These are phyloP conservation scores for Herpetotheres cachinnans DNA, from an alignment of 2,113 vertebrate species.

Conservation along the genomic window DNA sequence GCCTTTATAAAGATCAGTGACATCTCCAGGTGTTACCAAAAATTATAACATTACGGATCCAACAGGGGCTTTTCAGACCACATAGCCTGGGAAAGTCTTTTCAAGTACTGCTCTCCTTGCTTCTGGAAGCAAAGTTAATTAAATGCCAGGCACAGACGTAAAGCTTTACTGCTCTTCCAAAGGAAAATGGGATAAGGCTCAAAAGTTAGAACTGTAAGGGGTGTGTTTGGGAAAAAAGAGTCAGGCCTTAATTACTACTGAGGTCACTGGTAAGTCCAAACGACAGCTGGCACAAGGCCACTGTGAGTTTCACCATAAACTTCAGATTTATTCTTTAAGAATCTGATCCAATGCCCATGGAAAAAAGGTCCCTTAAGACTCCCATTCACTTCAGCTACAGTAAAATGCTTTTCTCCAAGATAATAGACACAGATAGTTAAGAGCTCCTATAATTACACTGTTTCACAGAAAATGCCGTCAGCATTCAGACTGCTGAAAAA, in stretches of 20 bases:
- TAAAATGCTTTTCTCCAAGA: not conserved
- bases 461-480: not conserved
- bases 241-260: conserved; percentile 14
- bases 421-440: not conserved
- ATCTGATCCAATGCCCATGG: not conserved
- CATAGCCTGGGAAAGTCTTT: not conserved
- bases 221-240: not conserved
- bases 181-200: conserved; percentile 24
- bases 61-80: not conserved
- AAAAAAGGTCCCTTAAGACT: not conserved
- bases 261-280: conserved; percentile 9
- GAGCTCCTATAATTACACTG: not conserved
- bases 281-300: not conserved
- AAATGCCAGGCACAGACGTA: not conserved
- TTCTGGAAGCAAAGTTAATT: conserved; percentile 13
- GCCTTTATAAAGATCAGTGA: not conserved
- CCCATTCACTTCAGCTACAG: not conserved
- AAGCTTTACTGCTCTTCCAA: not conserved
- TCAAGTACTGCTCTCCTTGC: not conserved
- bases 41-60: not conserved
- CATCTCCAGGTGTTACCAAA: not conserved
- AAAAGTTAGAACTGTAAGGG: not conserved
- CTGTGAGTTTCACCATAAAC: not conserved
- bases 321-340: not conserved
- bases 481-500: not conserved